Conservation (phyloP, 2,888 invertebrate species). For the Cancer borealis region DNA sequence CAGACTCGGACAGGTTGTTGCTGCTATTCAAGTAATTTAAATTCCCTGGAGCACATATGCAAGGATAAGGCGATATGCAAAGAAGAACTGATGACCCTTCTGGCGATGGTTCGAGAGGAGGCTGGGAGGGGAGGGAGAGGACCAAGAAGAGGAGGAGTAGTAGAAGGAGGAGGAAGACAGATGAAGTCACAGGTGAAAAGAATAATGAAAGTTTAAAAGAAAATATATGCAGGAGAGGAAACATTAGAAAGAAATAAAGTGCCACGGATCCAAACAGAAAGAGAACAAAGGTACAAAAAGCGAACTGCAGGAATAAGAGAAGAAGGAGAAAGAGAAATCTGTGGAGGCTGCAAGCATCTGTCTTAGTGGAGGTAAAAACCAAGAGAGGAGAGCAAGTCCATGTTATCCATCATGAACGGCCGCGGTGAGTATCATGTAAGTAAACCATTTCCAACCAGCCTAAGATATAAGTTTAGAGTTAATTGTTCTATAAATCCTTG, state of each 20-base stretch:
- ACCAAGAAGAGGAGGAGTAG: background rate
- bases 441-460: background rate
- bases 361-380: background rate
- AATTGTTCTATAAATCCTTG: conserved; percentile 12
- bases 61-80: conserved; percentile 30
- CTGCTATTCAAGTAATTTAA: background rate
- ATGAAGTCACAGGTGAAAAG: background rate
- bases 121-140: background rate
- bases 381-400: background rate
- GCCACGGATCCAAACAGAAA: background rate
- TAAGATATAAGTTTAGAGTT: conserved; percentile 26
- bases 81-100: background rate
- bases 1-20: background rate
- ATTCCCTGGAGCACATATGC: background rate
- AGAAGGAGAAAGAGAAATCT: background rate
- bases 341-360: background rate
- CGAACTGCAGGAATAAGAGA: background rate
- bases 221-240: background rate
- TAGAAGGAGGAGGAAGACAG: background rate
- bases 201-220: background rate
- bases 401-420: background rate
- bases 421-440: background rate
- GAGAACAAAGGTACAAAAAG: background rate
- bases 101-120: background rate
- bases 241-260: background rate